phyloP scores from a whole-genome alignment of 2,113 vertebrate species.

The Chauna torquata region DNA sequence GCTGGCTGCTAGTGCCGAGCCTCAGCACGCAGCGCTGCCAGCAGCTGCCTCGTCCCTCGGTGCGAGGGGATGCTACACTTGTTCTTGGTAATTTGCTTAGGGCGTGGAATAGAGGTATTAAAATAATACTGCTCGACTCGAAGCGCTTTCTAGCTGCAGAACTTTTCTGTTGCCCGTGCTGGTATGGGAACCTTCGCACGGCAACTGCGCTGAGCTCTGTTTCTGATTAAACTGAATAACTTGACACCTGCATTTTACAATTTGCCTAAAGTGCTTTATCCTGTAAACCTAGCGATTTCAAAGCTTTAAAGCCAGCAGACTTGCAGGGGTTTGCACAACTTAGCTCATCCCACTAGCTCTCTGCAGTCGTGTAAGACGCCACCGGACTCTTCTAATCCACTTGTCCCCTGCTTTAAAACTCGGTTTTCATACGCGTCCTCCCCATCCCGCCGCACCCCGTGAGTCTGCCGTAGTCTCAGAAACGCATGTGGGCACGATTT shows the following conservation, averaged over 20 bases:
- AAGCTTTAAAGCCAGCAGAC: slow-evolving; percentile 51
- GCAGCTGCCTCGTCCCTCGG: not conserved
- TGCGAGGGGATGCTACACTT: slow-evolving; percentile 4
- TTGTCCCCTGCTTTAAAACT: not conserved
- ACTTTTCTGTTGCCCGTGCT: slow-evolving; percentile 16
- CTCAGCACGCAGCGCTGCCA: not conserved
- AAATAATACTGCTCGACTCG: not conserved
- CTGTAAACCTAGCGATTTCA: slow-evolving; percentile 49
- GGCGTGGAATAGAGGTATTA: not conserved
- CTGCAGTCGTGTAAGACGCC: not conserved
- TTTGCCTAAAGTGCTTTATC: slow-evolving; percentile 61
- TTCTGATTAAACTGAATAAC: slow-evolving; percentile 65
- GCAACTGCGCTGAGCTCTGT: slow-evolving; percentile 30
- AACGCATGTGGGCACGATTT: fast-evolving
- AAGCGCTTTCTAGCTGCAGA: not conserved
- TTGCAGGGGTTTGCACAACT: slow-evolving; percentile 45
- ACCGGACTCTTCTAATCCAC: not conserved
- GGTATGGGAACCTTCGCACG: not conserved
- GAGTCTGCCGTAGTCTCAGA: not conserved
- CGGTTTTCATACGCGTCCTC: not conserved
- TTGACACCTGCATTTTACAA: slow-evolving; percentile 62
- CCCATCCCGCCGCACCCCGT: not conserved
- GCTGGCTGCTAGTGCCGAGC: not conserved
- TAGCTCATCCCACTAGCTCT: not conserved
- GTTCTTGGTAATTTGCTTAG: not conserved